phyloP scores from a whole-genome alignment of 2,888 invertebrate genomes.

The Limnephilus rhombicus region DNA sequence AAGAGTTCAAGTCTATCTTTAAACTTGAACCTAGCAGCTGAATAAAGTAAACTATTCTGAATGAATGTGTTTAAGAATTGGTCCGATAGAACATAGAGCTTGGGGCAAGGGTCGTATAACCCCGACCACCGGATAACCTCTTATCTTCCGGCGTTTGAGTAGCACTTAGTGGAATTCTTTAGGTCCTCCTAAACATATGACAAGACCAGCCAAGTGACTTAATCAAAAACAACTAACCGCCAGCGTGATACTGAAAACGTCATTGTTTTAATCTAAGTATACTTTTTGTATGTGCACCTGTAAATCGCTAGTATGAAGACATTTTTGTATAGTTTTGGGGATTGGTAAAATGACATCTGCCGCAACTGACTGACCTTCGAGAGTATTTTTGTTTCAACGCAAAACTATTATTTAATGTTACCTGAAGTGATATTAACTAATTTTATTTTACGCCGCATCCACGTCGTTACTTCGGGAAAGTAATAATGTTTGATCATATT shows the following conservation, averaged over 20 bases:
- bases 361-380: not conserved
- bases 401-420: conserved; percentile 1
- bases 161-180: not conserved
- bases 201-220: not conserved
- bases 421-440: not conserved
- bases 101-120: conserved; percentile 7
- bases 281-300: not conserved
- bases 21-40: not conserved
- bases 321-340: not conserved
- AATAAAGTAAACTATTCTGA: not conserved
- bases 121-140: conserved; percentile 29
- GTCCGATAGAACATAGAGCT: conserved; percentile 2
- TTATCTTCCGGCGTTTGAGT: conserved; percentile 17
- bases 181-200: not conserved
- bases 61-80: not conserved
- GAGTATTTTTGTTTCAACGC: not conserved
- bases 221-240: not conserved
- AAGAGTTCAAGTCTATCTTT: not conserved
- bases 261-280: not conserved
- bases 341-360: not conserved
- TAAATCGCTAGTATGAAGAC: not conserved
- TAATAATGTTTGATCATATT: not conserved
- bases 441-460: not conserved
- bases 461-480: not conserved
- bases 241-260: not conserved